Percentiles rank a stretch among this genome's conserved stretches.
Evolutionary conservation across 2,113 vertebrate species (phyloP).

Genomic region (Galbula dea): DNA sequence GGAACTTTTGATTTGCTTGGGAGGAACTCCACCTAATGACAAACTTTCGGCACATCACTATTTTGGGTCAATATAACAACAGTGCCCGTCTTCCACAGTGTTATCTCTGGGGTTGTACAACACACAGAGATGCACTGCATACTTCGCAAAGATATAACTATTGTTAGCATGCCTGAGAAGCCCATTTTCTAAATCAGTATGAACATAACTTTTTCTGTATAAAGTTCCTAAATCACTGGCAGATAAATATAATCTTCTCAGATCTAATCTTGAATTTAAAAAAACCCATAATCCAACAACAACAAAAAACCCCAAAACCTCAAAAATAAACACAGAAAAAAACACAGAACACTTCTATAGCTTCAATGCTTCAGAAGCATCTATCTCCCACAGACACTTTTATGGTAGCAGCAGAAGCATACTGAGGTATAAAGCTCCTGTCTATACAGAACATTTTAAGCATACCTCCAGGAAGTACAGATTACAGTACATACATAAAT

Average conservation of each 20-base stretch:
- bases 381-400: neutral
- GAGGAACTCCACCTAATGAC: neutral
- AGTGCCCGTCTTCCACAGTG: accelerated
- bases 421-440: neutral
- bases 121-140: neutral
- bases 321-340: neutral
- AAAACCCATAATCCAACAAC: neutral
- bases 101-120: neutral
- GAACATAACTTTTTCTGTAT: neutral
- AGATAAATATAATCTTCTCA: neutral
- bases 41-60: neutral
- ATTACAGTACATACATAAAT: neutral
- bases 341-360: neutral
- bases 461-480: neutral
- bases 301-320: neutral
- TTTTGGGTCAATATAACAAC: neutral
- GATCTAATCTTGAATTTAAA: neutral
- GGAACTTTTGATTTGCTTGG: neutral
- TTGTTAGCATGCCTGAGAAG: neutral
- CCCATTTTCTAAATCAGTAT: neutral
- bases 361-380: neutral
- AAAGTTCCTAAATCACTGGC: neutral
- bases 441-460: neutral
- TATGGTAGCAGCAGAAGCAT: neutral
- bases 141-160: neutral